Percentiles rank a stretch among this genome's conserved stretches.
Conservation (phyloP, 1,140 invertebrate species). For the Leptestheria dahalacensis region DNA sequence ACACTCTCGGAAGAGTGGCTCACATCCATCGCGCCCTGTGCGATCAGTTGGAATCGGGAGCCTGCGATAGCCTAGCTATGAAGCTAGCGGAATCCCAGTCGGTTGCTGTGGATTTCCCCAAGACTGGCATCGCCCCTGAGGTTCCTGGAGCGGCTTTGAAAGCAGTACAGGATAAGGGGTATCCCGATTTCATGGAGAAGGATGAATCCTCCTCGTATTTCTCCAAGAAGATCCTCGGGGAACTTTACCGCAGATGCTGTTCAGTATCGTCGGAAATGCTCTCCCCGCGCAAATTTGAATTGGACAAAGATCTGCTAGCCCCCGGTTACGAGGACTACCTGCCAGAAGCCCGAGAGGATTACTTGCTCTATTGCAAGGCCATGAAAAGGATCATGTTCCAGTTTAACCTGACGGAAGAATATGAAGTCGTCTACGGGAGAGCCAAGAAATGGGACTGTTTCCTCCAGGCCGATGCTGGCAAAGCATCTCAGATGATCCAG, state of each 20-base stretch:
- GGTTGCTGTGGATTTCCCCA: slow-evolving; percentile 3
- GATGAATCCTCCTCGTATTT: neutral
- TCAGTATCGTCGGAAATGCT: neutral
- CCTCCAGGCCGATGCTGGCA: neutral
- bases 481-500: neutral
- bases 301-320: neutral
- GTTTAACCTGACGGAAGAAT: neutral
- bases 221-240: neutral
- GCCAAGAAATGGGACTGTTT: neutral
- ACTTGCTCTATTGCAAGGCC: neutral
- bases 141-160: neutral
- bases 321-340: neutral
- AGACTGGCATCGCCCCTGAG: neutral
- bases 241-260: neutral
- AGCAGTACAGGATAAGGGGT: neutral
- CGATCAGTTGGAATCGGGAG: neutral
- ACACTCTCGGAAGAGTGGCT: slow-evolving; percentile 1
- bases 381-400: slow-evolving; percentile 2
- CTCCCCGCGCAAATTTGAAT: neutral
- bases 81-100: slow-evolving; percentile 3
- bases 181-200: slow-evolving; percentile 6
- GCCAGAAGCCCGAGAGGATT: neutral
- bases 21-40: neutral
- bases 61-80: neutral
- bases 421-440: neutral